phyloP scores from a whole-genome alignment of 1,140 invertebrate genomes.

The Melitaea cinxia region DNA sequence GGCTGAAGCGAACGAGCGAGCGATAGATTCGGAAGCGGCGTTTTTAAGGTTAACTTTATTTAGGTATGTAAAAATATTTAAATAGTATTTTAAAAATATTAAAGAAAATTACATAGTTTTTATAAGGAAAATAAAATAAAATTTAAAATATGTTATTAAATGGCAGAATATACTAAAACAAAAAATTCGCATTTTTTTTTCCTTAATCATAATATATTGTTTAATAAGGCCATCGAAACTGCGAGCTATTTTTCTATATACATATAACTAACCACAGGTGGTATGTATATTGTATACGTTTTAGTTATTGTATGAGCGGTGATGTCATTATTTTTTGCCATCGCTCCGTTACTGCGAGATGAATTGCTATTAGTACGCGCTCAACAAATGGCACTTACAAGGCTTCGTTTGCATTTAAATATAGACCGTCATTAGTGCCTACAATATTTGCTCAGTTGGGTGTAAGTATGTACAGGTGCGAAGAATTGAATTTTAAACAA shows the following conservation, averaged over 20 bases:
- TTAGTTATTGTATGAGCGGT: conserved; percentile 37
- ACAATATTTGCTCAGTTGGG: conserved; percentile 6
- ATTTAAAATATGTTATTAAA: no score
- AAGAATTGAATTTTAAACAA: neutral
- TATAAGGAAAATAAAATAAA: no score
- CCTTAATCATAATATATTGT: no score
- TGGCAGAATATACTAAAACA: no score
- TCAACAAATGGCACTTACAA: conserved; percentile 56
- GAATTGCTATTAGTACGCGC: conserved; percentile 64
- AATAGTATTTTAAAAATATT: no score
- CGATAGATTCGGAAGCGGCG: no score
- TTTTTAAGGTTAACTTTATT: no score
- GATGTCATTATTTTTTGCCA: conserved; percentile 71
- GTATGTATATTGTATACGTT: conserved; percentile 14
- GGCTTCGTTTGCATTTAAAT: conserved; percentile 60
- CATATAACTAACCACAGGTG: conserved; percentile 12
- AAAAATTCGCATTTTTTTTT: no score
- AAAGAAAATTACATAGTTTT: no score
- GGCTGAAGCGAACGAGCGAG: no score
- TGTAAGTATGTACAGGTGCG: neutral
- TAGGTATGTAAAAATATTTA: no score
- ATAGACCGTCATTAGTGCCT: conserved; percentile 14
- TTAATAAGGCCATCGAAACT: neutral
- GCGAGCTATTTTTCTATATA: neutral
- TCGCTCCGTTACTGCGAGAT: conserved; percentile 52